Conservation (phyloP, 2,888 invertebrate genomes). For the Amphipyra berbera region DNA sequence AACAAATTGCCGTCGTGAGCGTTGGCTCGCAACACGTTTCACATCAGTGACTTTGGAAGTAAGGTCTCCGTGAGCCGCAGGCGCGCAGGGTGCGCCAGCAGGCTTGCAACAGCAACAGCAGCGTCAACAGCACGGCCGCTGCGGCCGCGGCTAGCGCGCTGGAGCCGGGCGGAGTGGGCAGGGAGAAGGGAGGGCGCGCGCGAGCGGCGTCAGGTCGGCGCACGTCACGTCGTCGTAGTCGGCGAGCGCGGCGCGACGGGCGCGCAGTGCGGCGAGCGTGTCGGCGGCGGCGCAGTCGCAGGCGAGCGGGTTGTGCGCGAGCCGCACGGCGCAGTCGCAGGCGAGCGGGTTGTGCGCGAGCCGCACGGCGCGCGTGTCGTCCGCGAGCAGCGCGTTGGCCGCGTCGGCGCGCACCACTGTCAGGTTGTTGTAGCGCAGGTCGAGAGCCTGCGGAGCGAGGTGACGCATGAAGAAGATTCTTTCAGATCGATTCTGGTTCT, state of each 20-base stretch:
- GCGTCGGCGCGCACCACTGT: neutral
- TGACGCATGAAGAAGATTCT: neutral
- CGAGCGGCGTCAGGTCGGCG: neutral
- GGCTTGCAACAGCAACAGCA: constrained; percentile 33
- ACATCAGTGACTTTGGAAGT: too few relatives aligned
- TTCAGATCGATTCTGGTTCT: too few relatives aligned
- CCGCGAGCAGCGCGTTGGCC: constrained; percentile 16
- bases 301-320: too few relatives aligned
- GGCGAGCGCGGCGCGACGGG: constrained; percentile 1
- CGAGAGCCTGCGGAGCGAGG: constrained; percentile 28
- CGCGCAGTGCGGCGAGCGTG: constrained; percentile 6
- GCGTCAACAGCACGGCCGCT: constrained; percentile 40
- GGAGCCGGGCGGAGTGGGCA: neutral
- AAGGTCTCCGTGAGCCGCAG: constrained; percentile 49
- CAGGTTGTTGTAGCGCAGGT: constrained; percentile 43
- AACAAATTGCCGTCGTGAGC: too few relatives aligned
- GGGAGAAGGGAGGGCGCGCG: neutral
- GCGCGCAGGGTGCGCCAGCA: constrained; percentile 44
- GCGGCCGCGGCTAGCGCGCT: constrained; percentile 10
- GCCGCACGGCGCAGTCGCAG: too few relatives aligned
- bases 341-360: constrained; percentile 40
- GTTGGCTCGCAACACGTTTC: too few relatives aligned
- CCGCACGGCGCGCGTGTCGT: neutral
- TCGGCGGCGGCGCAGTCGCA: constrained; percentile 22
- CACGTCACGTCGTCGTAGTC: constrained; percentile 6